Conservation (phyloP, 2,888 invertebrate species). For the Pyrrhosoma nymphula region DNA sequence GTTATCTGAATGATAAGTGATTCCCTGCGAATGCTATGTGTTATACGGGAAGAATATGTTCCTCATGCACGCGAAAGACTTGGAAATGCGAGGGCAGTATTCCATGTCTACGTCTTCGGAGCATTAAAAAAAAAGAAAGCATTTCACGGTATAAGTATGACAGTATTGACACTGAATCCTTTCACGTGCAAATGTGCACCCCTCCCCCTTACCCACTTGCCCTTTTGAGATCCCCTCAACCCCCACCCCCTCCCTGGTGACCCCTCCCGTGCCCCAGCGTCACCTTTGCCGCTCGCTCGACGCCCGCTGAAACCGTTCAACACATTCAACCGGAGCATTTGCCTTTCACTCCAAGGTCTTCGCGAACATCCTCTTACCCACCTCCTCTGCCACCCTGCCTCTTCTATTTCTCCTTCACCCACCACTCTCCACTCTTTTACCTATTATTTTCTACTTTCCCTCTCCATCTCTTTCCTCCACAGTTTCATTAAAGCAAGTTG, state of each 20-base stretch:
- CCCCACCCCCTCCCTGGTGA: neutral
- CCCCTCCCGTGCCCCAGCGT: neutral
- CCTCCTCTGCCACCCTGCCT: neutral
- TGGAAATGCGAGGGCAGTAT: too few relatives aligned
- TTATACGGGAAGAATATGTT: too few relatives aligned
- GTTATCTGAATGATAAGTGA: too few relatives aligned
- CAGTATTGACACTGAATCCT: neutral
- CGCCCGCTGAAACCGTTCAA: neutral
- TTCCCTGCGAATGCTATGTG: too few relatives aligned
- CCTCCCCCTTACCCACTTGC: neutral
- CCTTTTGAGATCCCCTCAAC: neutral
- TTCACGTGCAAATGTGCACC: neutral
- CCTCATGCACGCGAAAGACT: too few relatives aligned
- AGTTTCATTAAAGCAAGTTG: too few relatives aligned
- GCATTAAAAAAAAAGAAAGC: neutral
- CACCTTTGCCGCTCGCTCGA: neutral
- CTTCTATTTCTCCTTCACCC: neutral
- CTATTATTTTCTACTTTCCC: too few relatives aligned
- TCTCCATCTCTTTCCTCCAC: too few relatives aligned
- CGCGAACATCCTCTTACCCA: neutral
- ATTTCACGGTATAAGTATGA: neutral
- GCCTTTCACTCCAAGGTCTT: constrained; percentile 3
- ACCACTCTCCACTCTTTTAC: neutral
- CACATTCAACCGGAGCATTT: neutral
- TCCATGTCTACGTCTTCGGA: too few relatives aligned